Evolutionary conservation across 2,888 invertebrate genomes (phyloP).

Genomic region (Euphydryas editha): DNA sequence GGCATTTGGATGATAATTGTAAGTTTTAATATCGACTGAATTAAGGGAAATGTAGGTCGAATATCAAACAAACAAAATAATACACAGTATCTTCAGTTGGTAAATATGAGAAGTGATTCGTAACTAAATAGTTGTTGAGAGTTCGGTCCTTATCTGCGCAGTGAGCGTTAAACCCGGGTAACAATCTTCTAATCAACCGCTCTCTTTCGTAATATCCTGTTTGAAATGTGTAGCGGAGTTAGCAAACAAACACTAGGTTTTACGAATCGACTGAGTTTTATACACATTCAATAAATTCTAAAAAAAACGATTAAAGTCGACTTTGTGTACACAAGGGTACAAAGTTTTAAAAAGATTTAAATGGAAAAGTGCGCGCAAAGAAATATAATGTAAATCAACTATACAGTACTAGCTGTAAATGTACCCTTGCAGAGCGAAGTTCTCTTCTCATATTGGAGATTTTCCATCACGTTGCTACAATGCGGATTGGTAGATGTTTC

Average conservation of each 20-base stretch:
- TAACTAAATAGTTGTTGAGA: conserved; percentile 29
- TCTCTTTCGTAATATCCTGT: conserved; percentile 28
- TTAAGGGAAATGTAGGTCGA: neutral
- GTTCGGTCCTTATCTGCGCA: conserved; percentile 23
- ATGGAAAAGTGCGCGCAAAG: too few relatives aligned
- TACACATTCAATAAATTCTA: neutral
- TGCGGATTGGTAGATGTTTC: too few relatives aligned
- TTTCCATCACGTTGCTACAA: too few relatives aligned
- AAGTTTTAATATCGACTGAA: neutral
- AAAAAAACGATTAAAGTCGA: too few relatives aligned
- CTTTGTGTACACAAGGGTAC: too few relatives aligned
- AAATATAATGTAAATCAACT: too few relatives aligned
- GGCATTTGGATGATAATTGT: neutral
- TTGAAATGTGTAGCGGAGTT: conserved; percentile 19
- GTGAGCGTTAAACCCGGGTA: conserved; percentile 12
- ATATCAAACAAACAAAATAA: neutral
- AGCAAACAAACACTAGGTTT: neutral
- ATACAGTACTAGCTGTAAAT: too few relatives aligned
- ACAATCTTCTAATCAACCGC: conserved; percentile 31
- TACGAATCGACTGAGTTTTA: neutral
- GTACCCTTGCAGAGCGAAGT: too few relatives aligned
- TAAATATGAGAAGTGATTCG: conserved; percentile 26
- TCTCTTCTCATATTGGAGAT: too few relatives aligned
- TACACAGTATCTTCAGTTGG: neutral
- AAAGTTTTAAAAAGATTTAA: too few relatives aligned